Conservation (phyloP, 2,797 vertebrate genomes). For the Vipera latastei region DNA sequence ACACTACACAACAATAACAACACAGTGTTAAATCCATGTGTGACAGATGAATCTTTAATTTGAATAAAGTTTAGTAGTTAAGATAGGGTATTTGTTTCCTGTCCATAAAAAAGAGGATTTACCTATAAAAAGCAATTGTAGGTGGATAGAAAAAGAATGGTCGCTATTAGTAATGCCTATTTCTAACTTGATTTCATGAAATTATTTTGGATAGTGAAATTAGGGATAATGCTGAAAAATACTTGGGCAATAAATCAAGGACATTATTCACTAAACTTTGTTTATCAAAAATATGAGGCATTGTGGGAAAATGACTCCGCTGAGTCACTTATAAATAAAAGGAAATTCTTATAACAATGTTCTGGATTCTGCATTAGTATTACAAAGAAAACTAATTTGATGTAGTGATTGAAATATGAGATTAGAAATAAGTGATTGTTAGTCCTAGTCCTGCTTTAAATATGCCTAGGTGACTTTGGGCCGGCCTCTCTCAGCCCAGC, state of each 20-base stretch:
- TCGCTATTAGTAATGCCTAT: not conserved
- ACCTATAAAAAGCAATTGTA: not conserved
- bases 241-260: not conserved
- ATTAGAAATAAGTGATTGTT: not conserved
- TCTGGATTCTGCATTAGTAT: not conserved
- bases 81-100: not conserved
- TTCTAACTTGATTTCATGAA: not conserved
- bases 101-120: not conserved
- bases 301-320: not conserved
- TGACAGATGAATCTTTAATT: not conserved
- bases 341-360: not conserved
- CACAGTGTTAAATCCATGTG: not conserved
- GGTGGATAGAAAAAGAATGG: not conserved
- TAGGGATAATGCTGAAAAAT: not conserved
- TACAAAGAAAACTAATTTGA: not conserved
- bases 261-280: not conserved
- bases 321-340: not conserved
- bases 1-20: too few relatives aligned
- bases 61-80: not conserved
- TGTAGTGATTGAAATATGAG: not conserved
- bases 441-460: not conserved
- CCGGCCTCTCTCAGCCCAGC: not conserved
- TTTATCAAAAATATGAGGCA: not conserved
- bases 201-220: not conserved
- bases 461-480: not conserved